A percentile compares a stretch with the other conserved stretches of the same genome.
Conservation (phyloP, 37 sponge, comb jelly and placozoan species). For the Lycopodina hypogea region DNA sequence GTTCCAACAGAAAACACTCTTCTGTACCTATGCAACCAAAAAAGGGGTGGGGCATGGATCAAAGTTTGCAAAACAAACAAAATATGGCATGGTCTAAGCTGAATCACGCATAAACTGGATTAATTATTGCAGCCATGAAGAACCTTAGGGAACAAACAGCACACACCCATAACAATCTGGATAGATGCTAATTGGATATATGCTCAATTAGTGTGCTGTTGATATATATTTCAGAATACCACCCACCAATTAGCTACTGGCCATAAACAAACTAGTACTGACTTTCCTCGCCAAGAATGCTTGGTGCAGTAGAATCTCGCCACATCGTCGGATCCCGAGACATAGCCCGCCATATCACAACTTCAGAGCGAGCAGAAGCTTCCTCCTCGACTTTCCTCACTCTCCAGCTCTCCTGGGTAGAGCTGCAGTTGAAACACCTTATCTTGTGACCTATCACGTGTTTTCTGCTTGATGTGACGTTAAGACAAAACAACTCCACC, state of each 20-base stretch:
- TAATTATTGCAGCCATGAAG: no score
- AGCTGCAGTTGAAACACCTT: no score
- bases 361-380: background rate
- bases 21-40: conserved; percentile 69
- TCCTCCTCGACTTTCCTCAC: background rate
- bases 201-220: no score
- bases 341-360: background rate
- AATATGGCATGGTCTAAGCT: no score
- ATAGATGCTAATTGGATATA: no score
- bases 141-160: no score
- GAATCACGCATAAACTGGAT: no score
- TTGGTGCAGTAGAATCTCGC: conserved; percentile 93
- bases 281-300: conserved; percentile 96
- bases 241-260: background rate
- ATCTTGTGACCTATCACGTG: conserved; percentile 7
- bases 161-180: no score
- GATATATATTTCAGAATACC: no score
- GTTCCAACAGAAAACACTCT: conserved; percentile 90
- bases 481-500: background rate
- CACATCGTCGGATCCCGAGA: conserved; percentile 64
- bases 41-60: background rate
- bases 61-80: no score
- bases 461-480: background rate
- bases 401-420: background rate
- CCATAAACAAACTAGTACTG: conserved; percentile 9